A percentile compares a stretch with the other conserved stretches of the same genome.
Evolutionary conservation across 2,113 vertebrate genomes (phyloP).

Genomic region (Gambusia holbrooki): DNA sequence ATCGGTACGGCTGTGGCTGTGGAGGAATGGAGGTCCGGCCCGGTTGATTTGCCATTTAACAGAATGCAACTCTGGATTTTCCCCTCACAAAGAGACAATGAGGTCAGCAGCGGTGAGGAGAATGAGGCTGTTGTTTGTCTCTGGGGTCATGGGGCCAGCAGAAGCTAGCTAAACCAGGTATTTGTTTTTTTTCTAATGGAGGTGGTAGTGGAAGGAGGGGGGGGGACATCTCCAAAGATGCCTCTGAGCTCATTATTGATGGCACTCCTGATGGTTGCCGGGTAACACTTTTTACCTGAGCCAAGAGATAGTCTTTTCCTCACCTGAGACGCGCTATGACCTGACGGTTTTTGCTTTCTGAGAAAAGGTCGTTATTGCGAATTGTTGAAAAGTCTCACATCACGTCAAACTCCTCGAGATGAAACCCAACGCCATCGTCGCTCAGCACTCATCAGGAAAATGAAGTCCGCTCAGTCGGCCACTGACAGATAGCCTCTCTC

Average conservation of each 20-base stretch:
- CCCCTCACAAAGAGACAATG: constrained; percentile 82
- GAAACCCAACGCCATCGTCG: constrained; percentile 59
- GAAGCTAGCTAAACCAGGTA: constrained; percentile 71
- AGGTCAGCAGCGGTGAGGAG: constrained; percentile 81
- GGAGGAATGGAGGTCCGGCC: constrained; percentile 47
- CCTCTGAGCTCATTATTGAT: constrained; percentile 63
- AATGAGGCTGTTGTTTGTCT: constrained; percentile 82
- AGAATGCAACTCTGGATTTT: constrained; percentile 83
- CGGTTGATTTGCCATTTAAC: constrained; percentile 74
- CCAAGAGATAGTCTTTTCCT: constrained; percentile 69
- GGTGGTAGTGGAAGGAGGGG: neutral
- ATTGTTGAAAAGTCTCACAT: constrained; percentile 79
- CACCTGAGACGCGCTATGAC: constrained; percentile 43
- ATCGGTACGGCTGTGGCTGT: constrained; percentile 57
- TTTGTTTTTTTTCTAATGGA: constrained; percentile 61
- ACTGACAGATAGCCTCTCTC: constrained; percentile 56
- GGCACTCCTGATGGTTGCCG: constrained; percentile 59
- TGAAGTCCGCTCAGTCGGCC: constrained; percentile 47
- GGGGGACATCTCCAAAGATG: constrained; percentile 76
- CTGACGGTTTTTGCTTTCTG: constrained; percentile 55
- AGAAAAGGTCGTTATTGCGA: constrained; percentile 71
- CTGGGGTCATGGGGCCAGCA: constrained; percentile 69
- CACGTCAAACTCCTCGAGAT: constrained; percentile 63
- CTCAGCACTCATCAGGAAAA: constrained; percentile 63
- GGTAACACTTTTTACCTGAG: constrained; percentile 65